phyloP scores from a whole-genome alignment of 2,113 vertebrate genomes.

The cat (Felis catus) region DNA sequence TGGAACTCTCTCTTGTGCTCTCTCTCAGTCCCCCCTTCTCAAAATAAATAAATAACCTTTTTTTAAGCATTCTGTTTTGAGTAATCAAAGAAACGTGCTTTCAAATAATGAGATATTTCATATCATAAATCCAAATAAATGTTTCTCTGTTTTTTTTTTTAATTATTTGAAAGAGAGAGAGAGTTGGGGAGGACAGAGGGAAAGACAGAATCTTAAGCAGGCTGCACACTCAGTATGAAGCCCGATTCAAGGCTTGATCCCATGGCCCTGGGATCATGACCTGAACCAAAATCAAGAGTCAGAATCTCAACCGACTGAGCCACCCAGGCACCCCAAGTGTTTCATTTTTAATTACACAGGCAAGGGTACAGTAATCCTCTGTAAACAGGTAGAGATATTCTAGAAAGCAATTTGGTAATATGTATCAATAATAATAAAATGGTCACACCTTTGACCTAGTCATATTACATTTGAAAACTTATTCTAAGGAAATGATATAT shows the following conservation, averaged over 20 bases:
- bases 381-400: not conserved
- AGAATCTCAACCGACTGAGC: no score
- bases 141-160: not conserved
- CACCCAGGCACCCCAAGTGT: not conserved
- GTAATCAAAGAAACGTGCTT: not conserved
- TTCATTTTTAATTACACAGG: not conserved
- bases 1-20: no score
- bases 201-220: no score
- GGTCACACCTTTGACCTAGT: slow-evolving; percentile 21
- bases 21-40: no score
- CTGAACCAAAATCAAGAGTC: no score
- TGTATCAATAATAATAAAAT: slow-evolving; percentile 32
- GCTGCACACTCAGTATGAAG: no score
- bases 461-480: slow-evolving; percentile 29
- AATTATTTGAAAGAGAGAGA: no score
- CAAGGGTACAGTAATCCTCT: not conserved
- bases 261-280: no score
- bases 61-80: not conserved
- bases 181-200: no score
- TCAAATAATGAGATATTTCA: slow-evolving; percentile 41
- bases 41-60: no score
- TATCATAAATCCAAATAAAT: slow-evolving; percentile 25
- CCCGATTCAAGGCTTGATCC: no score
- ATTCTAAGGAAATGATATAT: slow-evolving; percentile 25
- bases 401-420: not conserved